Evolutionary conservation across 1,140 invertebrate genomes (phyloP).

Genomic region (Nomia melanderi): DNA sequence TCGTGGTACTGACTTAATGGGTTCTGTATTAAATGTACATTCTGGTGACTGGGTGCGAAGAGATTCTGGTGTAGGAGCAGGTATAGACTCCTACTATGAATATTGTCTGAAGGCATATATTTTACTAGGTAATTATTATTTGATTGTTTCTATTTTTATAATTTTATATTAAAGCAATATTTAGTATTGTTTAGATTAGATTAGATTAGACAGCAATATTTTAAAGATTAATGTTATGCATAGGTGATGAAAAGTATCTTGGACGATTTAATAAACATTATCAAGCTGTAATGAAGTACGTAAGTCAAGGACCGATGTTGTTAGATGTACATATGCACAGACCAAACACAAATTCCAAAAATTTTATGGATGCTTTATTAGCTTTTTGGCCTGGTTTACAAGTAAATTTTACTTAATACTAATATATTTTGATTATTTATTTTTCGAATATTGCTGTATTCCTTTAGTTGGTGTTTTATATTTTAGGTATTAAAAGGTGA

Average conservation of each 20-base stretch:
- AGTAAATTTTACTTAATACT: constrained; percentile 81
- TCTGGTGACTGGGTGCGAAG: constrained; percentile 98
- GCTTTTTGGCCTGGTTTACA: constrained; percentile 99
- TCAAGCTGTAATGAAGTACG: constrained; percentile 98
- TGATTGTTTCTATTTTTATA: constrained; percentile 14
- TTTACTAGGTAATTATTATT: constrained; percentile 82
- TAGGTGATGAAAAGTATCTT: constrained; percentile 94
- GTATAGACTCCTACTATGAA: constrained; percentile 99
- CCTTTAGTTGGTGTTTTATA: constrained; percentile 31
- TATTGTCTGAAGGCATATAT: constrained; percentile 97
- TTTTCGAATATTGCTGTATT: constrained; percentile 20
- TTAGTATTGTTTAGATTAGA: too few relatives aligned
- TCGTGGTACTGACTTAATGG: constrained; percentile 95
- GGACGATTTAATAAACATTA: constrained; percentile 98
- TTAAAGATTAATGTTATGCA: constrained; percentile 59
- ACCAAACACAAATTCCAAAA: constrained; percentile 95
- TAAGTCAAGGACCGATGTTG: constrained; percentile 96
- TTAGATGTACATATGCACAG: constrained; percentile 99
- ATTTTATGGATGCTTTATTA: constrained; percentile 98
- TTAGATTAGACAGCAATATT: neutral
- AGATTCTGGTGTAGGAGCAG: constrained; percentile 98
- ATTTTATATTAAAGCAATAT: constrained; percentile 8
- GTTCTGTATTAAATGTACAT: constrained; percentile 97
- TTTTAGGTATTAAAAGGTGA: constrained; percentile 92
- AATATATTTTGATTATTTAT: constrained; percentile 32